Percentiles rank a stretch among this genome's conserved stretches.
Conservation (phyloP, 2,888 invertebrate genomes). For the Phaedon cochleariae region DNA sequence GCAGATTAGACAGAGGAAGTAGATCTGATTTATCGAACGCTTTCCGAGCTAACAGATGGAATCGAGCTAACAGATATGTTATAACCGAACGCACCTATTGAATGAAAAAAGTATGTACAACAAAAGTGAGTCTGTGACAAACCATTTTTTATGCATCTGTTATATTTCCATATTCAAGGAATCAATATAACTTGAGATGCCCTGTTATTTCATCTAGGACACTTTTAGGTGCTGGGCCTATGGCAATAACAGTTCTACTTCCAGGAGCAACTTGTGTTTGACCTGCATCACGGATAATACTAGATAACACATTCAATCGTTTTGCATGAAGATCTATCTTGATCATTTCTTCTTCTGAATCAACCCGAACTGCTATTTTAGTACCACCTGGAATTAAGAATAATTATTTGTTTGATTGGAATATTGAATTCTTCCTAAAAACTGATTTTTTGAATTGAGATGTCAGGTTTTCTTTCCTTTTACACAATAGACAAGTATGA, state of each 20-base stretch:
- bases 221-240: constrained; percentile 88
- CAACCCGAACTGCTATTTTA: constrained; percentile 86
- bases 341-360: constrained; percentile 77
- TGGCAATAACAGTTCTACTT: constrained; percentile 87
- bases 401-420: neutral
- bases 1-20: no score
- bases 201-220: constrained; percentile 85
- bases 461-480: no score
- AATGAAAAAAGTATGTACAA: no score
- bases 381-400: constrained; percentile 71
- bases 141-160: no score
- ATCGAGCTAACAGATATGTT: no score
- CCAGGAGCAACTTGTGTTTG: constrained; percentile 92
- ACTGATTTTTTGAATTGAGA: no score
- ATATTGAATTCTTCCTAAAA: no score
- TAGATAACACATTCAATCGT: constrained; percentile 73
- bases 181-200: constrained; percentile 84
- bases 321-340: constrained; percentile 76
- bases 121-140: no score
- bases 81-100: no score
- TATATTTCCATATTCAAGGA: neutral
- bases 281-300: constrained; percentile 88
- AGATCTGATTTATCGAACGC: no score
- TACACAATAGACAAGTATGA: no score
- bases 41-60: no score